Evolutionary conservation across 2,113 vertebrate species (phyloP), one percentile per base, ranked within the genome.

Genomic region (Coracopsis vasa): DNA sequence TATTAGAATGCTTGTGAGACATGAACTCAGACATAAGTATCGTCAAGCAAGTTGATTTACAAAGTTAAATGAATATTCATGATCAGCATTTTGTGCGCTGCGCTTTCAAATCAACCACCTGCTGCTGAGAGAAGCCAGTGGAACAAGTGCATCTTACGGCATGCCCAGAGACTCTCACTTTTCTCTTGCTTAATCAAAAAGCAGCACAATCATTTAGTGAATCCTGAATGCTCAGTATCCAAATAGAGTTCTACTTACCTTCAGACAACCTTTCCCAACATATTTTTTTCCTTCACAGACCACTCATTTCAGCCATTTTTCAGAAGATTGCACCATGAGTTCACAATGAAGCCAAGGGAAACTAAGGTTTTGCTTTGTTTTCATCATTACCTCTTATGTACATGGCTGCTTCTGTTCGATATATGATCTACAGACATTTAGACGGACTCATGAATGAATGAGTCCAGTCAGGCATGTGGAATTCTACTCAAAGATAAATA

Each of bases 1-100:
- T 85, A 80, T 86, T 86, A 73, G 64, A 91, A 88, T 72, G 21
- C 12, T 28, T 72, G 4, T 42, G 50, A 75, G 28, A 66, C 47
- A 51, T 10, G 16, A 74, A 74, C 24, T 81, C 70, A 92, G n/a
- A 79, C 0, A 0, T 65, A 81, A 81, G 42, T 45, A 41, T 50
- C 90, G 74, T 71, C 65, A 92, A 82, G 8, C 19, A 80, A 85
- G 31, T 27, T 80, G 53, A 91, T 91, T 96, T 88, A 77, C 51
- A 50, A 92, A 86, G 37, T 37, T 60, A 94, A 88, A 96, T 92
- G 67, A 91, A 94, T 96, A 95, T 91, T 91, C 75, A 92, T 78
- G 27, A n/a, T 54, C 64, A 92, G 25, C 12, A 51, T 88, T 86
- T 82, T 88, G n/a, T 83, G 44, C 0, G 0, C 62, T 83, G 14